Evolutionary conservation across 2,797 vertebrate species (phyloP).

Genomic region (Phoxinus dragarum): DNA sequence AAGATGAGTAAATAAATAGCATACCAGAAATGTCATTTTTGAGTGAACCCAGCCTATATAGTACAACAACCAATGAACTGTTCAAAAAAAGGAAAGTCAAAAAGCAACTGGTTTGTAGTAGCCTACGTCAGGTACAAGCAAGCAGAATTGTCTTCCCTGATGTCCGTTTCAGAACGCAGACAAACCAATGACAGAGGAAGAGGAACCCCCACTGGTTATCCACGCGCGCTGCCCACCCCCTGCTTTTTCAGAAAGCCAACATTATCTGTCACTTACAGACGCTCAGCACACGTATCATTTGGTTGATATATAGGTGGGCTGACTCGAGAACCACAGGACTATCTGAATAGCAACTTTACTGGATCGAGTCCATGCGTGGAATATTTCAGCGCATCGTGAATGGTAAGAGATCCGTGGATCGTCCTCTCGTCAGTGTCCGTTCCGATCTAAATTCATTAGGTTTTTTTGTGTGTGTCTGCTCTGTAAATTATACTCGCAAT

Average conservation of each 20-base stretch:
- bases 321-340: background rate
- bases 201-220: slow-evolving; percentile 8
- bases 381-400: slow-evolving; percentile 12
- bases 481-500: background rate
- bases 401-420: slow-evolving; percentile 27
- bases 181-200: slow-evolving; percentile 14
- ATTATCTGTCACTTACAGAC: slow-evolving; percentile 30
- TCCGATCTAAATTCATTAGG: background rate
- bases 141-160: background rate
- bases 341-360: slow-evolving; percentile 26
- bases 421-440: background rate
- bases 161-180: background rate
- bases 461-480: background rate
- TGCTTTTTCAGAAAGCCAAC: slow-evolving; percentile 41
- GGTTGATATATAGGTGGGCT: background rate
- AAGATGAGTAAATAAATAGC: background rate
- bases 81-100: background rate
- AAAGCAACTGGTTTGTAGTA: slow-evolving; percentile 6
- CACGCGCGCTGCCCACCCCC: slow-evolving; percentile 42
- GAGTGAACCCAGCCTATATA: background rate
- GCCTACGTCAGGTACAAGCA: background rate
- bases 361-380: slow-evolving; percentile 15
- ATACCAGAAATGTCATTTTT: background rate
- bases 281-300: slow-evolving; percentile 1
- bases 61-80: background rate